Conservation (phyloP, 2,113 vertebrate genomes). For the Pelodiscus sinensis region DNA sequence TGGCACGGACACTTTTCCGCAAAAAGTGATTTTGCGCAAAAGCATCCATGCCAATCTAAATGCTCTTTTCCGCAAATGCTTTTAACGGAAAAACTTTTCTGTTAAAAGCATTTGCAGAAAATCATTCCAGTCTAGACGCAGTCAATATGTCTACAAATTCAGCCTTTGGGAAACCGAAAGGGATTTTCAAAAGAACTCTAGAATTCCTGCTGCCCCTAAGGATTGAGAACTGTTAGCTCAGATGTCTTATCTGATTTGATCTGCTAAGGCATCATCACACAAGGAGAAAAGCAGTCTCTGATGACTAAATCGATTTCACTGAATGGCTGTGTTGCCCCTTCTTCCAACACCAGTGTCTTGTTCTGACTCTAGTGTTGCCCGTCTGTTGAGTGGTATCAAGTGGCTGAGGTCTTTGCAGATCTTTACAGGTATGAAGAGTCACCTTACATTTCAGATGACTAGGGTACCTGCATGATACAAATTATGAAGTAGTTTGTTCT, state of each 20-base stretch:
- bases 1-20: too few species aligned
- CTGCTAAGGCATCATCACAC: background rate
- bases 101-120: too few species aligned
- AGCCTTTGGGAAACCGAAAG: background rate
- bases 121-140: too few species aligned
- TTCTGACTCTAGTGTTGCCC: background rate
- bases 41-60: too few species aligned
- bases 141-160: background rate
- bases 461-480: background rate
- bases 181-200: background rate
- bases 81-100: too few species aligned
- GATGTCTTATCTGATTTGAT: background rate
- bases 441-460: background rate
- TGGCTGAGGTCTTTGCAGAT: background rate
- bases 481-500: background rate
- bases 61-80: too few species aligned
- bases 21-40: too few species aligned
- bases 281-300: background rate
- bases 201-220: background rate
- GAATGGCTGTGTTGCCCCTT: background rate
- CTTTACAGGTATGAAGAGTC: background rate
- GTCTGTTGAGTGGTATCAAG: background rate
- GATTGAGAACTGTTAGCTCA: background rate
- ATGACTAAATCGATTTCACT: background rate
- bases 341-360: background rate